phyloP scores from a whole-genome alignment of 2,797 vertebrate genomes.

The Pipistrellus kuhlii region DNA sequence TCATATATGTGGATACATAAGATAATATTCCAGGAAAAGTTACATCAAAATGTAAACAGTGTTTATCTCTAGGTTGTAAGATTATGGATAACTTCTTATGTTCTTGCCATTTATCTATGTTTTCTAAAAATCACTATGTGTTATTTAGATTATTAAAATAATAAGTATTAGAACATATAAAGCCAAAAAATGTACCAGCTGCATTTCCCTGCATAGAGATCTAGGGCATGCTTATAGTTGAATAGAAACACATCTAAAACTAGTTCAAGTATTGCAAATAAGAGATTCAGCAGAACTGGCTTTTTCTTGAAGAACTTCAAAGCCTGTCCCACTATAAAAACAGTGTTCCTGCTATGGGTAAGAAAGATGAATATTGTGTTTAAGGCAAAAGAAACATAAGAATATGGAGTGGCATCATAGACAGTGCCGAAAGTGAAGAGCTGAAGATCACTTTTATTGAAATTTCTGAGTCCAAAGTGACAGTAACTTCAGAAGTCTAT shows the following conservation, averaged over 20 bases:
- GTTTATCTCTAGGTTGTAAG: not conserved
- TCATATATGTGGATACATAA: not conserved
- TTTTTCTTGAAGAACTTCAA: not conserved
- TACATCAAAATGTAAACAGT: not conserved
- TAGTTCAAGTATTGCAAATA: not conserved
- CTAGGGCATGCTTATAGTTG: not conserved
- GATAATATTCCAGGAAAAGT: not conserved
- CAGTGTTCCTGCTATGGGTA: fast-evolving
- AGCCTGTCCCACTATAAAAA: not conserved
- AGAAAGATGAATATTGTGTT: not conserved
- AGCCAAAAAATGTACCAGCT: not conserved
- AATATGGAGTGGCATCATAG: not conserved
- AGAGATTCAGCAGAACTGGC: not conserved
- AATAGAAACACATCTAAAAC: not conserved
- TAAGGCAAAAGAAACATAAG: not conserved
- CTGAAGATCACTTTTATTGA: not conserved
- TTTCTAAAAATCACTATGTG: not conserved
- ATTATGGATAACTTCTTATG: not conserved
- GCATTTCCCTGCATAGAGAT: not conserved
- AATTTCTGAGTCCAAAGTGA: not conserved
- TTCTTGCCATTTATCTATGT: not conserved
- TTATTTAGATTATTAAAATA: not conserved
- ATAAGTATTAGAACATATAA: constrained; percentile 1
- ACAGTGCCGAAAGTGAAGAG: not conserved
- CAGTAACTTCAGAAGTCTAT: not conserved